These are phyloP conservation scores for Callaeas wilsoni DNA, from an alignment of 2,113 vertebrate species.

Conservation along the genomic window DNA sequence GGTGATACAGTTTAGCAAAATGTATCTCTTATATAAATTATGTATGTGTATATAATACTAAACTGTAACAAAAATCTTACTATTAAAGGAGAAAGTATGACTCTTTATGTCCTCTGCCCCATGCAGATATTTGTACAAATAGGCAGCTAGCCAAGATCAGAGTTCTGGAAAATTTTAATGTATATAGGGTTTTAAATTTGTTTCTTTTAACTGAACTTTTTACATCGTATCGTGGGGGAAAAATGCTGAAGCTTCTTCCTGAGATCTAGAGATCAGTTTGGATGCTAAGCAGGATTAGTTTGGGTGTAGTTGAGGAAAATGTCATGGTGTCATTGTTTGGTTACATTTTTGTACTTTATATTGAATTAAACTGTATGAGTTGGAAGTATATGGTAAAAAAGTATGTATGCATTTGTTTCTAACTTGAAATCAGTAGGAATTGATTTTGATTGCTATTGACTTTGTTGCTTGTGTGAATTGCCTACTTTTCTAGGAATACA, in stretches of 20 bases:
- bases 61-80: rapidly evolving
- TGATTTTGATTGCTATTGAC: not conserved
- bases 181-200: rapidly evolving
- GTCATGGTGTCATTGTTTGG: not conserved
- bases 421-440: rapidly evolving
- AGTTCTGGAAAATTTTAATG: not conserved
- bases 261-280: not conserved
- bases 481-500: not conserved
- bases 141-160: rapidly evolving
- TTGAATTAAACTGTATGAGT: not conserved
- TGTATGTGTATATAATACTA: rapidly evolving
- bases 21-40: not conserved
- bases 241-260: rapidly evolving
- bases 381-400: not conserved
- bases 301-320: not conserved
- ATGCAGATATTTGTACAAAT: rapidly evolving
- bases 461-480: not conserved
- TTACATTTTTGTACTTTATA: not conserved
- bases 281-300: not conserved
- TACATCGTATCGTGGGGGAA: rapidly evolving
- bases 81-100: rapidly evolving
- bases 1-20: not conserved
- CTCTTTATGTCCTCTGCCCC: rapidly evolving
- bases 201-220: not conserved
- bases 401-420: rapidly evolving